Percentiles rank a stretch among this genome's conserved stretches.
Evolutionary conservation across 2,113 vertebrate species (phyloP).

Genomic region (Microtus pennsylvanicus): DNA sequence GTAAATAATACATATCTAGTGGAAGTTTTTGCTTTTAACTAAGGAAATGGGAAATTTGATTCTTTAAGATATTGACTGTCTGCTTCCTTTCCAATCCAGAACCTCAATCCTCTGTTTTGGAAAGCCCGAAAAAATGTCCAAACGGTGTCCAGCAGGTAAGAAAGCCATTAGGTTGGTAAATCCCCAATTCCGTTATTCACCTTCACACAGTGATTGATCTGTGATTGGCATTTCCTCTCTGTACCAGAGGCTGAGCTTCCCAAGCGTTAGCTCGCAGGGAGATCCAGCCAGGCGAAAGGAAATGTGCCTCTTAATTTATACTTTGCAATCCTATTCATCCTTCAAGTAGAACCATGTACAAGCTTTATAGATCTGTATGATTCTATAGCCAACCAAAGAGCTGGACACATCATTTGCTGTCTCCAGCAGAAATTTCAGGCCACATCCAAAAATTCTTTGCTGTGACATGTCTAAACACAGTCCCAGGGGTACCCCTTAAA

Average conservation of each 20-base stretch:
- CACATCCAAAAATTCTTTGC: background rate
- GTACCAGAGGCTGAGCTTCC: background rate
- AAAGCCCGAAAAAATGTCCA: constrained; percentile 82
- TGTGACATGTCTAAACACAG: background rate
- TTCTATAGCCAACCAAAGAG: background rate
- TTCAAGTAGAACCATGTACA: background rate
- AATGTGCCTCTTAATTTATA: background rate
- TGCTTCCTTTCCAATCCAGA: constrained; percentile 86
- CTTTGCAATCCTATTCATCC: background rate
- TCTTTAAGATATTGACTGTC: constrained; percentile 17
- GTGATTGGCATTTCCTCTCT: background rate
- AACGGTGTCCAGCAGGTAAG: constrained; percentile 85
- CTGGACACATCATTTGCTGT: background rate
- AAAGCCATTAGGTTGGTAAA: constrained; percentile 20
- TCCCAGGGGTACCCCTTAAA: background rate
- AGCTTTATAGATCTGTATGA: background rate
- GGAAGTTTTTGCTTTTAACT: constrained; percentile 49
- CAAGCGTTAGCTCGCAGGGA: background rate
- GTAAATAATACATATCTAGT: background rate
- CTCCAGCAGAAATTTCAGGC: background rate
- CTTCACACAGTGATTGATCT: background rate
- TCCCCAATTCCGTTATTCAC: background rate
- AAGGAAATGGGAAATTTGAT: background rate
- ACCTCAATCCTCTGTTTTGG: constrained; percentile 83
- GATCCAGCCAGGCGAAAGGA: background rate